Conservation (phyloP, 2,797 vertebrate species). For the Phyllotis vaccarum region DNA sequence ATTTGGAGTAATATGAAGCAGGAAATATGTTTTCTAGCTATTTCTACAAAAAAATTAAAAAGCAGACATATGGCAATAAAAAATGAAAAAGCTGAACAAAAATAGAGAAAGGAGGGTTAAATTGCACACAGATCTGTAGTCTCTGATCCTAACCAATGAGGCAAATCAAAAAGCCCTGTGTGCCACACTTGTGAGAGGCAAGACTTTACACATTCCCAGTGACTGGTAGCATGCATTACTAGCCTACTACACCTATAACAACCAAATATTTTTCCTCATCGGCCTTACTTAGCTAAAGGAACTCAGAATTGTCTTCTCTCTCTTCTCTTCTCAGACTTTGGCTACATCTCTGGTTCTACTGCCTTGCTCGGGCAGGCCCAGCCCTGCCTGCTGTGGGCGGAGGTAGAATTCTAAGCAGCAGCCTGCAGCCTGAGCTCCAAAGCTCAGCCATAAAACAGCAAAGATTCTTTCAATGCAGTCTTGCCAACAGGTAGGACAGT, state of each 20-base stretch:
- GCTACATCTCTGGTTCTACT: background rate
- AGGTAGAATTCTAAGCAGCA: constrained; percentile 24
- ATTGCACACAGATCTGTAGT: background rate
- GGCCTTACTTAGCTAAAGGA: constrained; percentile 20
- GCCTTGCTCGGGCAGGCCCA: constrained; percentile 1
- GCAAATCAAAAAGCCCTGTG: constrained; percentile 11
- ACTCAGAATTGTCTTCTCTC: background rate
- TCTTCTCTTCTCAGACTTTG: constrained; percentile 20
- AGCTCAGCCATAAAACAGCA: constrained; percentile 24
- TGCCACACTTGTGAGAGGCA: background rate
- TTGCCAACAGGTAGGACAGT: constrained; percentile 64
- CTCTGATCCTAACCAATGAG: background rate
- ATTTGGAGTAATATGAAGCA: constrained; percentile 12
- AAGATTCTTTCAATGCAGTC: constrained; percentile 26
- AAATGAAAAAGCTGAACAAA: constrained; percentile 56
- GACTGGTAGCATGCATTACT: background rate
- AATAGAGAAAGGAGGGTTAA: constrained; percentile 56
- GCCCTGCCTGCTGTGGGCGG: background rate
- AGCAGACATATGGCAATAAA: constrained; percentile 3
- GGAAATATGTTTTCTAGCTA: constrained; percentile 40
- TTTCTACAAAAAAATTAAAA: constrained; percentile 45
- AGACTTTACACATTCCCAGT: background rate
- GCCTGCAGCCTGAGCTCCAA: background rate
- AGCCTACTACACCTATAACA: background rate
- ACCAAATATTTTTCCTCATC: background rate